Evolutionary conservation across 2,113 vertebrate genomes (phyloP), one percentile per base, ranked within the genome.

Genomic region (Scytalopus superciliaris): DNA sequence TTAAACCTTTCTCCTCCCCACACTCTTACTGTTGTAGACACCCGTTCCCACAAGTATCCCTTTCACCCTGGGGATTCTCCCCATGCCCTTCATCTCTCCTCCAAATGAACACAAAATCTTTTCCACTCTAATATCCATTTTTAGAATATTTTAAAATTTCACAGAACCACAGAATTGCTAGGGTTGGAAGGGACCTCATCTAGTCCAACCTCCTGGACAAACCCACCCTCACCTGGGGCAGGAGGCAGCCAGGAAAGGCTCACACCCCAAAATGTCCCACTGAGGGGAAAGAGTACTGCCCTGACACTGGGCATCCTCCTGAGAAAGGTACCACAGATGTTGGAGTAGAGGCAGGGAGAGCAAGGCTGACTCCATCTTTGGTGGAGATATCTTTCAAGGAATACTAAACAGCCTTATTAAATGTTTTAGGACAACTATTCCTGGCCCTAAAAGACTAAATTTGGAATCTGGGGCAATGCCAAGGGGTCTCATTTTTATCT

Each of bases 391-490:
- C 93, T 84, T 73, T 81, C 86, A 84, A 50, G 93, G 89, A 74
- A 60, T 18, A 86, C 90, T 30, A 78, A 83, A 57, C 42, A 63
- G 67, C 37, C 52, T 50, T 40, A 52, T 76, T 67, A 83, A 60
- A 95, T 74, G 64, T 83, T 94, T 96, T 74, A 93, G 85, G 52
- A 19, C 70, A 93, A 93, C 68, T 11, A 79, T 72, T 57, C 70
- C 81, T 87, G 16, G 18, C 52, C 84, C 81, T 59, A 44, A 77
- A 84, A 62, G 56, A 88, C 72, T 47, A 93, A 92, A 93, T 73
- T 76, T 96, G 60, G 81, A 86, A 79, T 94, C 90, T 75, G 84
- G 82, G 93, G 96, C 92, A 27, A 50, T n/a, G 90, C 94, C 90
- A 73, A 47, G 33, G 89, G 94, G 89, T 81, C 42, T 89, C 72